Percentiles rank a stretch among this genome's conserved stretches.
phyloP scores from a whole-genome alignment of 2,888 invertebrate species.

The Ormyrus pomaceus region DNA sequence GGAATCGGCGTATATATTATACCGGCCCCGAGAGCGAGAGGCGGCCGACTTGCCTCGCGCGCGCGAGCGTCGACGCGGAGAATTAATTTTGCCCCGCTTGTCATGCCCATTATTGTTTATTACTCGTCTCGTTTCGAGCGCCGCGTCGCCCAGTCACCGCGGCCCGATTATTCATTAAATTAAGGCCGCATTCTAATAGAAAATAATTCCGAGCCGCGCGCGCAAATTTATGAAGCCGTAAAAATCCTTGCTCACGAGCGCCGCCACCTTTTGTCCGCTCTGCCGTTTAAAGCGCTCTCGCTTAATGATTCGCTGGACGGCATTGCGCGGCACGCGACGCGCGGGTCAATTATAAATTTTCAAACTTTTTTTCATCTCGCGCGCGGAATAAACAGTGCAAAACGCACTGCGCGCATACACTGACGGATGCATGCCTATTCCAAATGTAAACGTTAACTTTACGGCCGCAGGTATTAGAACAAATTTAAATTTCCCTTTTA shows the following conservation, averaged over 20 bases:
- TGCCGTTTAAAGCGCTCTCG: neutral
- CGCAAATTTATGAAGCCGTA: constrained; percentile 33
- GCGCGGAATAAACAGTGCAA: too few relatives aligned
- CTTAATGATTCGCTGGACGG: neutral
- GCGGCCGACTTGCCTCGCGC: constrained; percentile 41
- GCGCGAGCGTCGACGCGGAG: constrained; percentile 35
- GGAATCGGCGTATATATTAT: neutral
- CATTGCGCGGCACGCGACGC: neutral
- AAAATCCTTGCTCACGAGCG: constrained; percentile 18
- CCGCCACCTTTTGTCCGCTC: neutral
- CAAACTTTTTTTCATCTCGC: too few relatives aligned
- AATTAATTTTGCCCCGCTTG: constrained; percentile 55
- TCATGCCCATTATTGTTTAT: constrained; percentile 56
- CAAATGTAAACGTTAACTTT: too few relatives aligned
- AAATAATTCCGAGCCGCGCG: constrained; percentile 27
- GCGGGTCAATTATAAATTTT: too few relatives aligned
- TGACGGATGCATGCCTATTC: too few relatives aligned
- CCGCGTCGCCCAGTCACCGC: constrained; percentile 36
- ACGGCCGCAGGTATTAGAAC: too few relatives aligned
- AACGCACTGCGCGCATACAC: too few relatives aligned
- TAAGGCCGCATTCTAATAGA: constrained; percentile 45
- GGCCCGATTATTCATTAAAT: constrained; percentile 54
- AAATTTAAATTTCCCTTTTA: too few relatives aligned
- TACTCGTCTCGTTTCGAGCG: constrained; percentile 46
- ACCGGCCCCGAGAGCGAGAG: neutral